These are phyloP conservation scores for Drymodes brunneopygia DNA, from an alignment of 2,113 vertebrate species.

Conservation along the genomic window DNA sequence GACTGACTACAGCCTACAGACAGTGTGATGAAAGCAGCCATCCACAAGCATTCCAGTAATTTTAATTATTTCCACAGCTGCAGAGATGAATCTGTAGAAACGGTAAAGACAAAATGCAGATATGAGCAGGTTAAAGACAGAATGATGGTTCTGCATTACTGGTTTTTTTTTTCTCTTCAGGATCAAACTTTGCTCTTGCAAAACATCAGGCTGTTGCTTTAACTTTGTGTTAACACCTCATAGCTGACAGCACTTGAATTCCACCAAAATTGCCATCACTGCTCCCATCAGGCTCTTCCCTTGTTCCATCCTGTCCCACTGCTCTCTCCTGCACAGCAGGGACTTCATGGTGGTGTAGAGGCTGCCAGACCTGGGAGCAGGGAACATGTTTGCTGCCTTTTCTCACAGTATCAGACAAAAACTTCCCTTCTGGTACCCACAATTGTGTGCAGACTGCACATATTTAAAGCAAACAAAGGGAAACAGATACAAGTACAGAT, in stretches of 20 bases:
- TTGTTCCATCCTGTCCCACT: not conserved
- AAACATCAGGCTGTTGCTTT: not conserved
- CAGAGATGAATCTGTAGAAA: not conserved
- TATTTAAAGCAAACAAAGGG: not conserved
- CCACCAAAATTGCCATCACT: not conserved
- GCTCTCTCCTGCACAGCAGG: not conserved
- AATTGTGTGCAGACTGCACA: not conserved
- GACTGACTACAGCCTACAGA: not conserved
- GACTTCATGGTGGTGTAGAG: not conserved
- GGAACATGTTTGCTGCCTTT: not conserved
- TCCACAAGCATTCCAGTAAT: not conserved
- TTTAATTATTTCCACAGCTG: conserved; percentile 2
- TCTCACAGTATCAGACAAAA: not conserved
- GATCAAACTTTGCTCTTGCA: not conserved
- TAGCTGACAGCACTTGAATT: not conserved
- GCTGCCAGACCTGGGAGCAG: not conserved
- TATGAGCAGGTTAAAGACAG: not conserved
- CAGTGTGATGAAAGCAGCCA: not conserved
- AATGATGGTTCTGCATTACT: not conserved
- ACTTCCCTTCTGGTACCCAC: not conserved
- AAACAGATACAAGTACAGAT: not conserved
- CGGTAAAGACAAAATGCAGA: not conserved
- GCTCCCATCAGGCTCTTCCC: not conserved
- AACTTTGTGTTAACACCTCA: not conserved
- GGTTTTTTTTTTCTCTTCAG: not conserved